These are phyloP conservation scores for Chaenogobius annularis DNA, from an alignment of 2,113 vertebrate genomes.

Conservation along the genomic window DNA sequence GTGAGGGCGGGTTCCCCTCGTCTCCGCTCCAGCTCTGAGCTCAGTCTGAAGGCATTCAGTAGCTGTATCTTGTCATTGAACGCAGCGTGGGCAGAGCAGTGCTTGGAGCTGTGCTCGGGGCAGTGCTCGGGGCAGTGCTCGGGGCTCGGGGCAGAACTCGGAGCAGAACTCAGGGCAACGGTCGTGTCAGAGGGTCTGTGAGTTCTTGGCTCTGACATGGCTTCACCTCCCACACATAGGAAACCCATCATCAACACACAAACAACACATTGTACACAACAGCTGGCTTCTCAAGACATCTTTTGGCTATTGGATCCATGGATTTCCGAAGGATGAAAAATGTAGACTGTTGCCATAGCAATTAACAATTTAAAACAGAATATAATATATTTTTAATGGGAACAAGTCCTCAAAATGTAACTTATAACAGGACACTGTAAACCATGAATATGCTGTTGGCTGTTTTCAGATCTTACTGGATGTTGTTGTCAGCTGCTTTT, in stretches of 20 bases:
- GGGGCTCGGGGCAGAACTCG: neutral
- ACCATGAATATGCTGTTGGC: no score
- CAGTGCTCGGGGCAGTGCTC: neutral
- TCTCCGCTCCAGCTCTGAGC: constrained; percentile 60
- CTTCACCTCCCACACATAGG: constrained; percentile 28
- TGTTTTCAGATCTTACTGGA: no score
- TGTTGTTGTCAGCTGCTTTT: no score
- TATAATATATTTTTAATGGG: neutral
- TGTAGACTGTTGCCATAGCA: no score
- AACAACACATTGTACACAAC: neutral
- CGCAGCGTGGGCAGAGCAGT: constrained; percentile 42
- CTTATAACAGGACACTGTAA: neutral
- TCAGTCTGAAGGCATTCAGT: constrained; percentile 57
- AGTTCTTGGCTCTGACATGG: constrained; percentile 42
- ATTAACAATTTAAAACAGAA: no score
- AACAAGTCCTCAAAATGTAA: no score
- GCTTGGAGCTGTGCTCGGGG: neutral
- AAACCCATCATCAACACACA: constrained; percentile 33
- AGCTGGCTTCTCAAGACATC: neutral
- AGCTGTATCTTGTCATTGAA: constrained; percentile 45
- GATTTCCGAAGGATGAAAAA: neutral
- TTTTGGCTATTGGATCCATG: neutral
- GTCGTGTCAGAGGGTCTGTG: constrained; percentile 1
- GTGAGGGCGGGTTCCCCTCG: constrained; percentile 61
- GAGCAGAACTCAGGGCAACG: neutral